A percentile compares a stretch with the other conserved stretches of the same genome.
Conservation (phyloP, 2,113 vertebrate genomes). For the Leucopternis melanops region DNA sequence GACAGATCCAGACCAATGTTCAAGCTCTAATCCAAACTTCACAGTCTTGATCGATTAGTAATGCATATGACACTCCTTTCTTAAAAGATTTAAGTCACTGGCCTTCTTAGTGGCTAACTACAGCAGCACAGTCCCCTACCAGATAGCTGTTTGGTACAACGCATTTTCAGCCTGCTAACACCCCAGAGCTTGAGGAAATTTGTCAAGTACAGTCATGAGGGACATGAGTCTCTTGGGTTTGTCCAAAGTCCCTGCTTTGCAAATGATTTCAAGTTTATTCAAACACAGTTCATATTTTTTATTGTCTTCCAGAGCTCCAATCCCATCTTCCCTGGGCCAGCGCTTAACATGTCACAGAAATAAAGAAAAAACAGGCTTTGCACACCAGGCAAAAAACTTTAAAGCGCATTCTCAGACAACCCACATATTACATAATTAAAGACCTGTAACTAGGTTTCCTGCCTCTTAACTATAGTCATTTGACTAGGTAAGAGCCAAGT, state of each 20-base stretch:
- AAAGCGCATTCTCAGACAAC: conserved; percentile 17
- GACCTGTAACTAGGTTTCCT: conserved; percentile 54
- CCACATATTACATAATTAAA: conserved; percentile 53
- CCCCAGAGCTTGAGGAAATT: background rate
- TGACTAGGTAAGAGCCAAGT: conserved; percentile 46
- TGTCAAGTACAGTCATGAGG: background rate
- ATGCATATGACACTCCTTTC: background rate
- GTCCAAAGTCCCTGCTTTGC: background rate
- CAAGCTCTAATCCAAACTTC: conserved; percentile 1
- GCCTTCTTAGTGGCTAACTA: background rate
- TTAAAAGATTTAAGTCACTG: background rate
- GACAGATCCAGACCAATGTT: background rate
- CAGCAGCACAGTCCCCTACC: background rate
- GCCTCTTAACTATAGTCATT: conserved; percentile 47
- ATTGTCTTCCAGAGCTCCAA: background rate
- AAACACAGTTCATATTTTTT: background rate
- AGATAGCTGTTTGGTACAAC: background rate
- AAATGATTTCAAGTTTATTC: background rate
- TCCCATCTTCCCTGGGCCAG: background rate
- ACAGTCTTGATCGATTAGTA: background rate
- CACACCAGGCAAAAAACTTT: conserved; percentile 11
- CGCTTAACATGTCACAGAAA: background rate
- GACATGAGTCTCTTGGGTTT: background rate
- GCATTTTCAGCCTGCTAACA: background rate
- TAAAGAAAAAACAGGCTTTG: background rate